phyloP scores from a whole-genome alignment of 2,113 vertebrate species.

The Hyaena hyaena region DNA sequence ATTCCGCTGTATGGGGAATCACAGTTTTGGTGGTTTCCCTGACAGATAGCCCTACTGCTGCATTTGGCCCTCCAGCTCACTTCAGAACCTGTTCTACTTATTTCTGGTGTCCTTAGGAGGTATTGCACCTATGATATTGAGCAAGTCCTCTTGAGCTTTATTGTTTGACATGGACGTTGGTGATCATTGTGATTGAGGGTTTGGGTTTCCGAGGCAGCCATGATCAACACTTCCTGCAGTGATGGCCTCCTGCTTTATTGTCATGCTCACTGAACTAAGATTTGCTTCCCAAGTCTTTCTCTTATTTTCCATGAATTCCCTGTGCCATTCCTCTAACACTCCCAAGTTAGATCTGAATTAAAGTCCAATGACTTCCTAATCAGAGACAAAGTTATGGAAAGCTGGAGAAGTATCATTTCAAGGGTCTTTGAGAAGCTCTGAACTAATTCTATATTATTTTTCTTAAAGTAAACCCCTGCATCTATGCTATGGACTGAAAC shows the following conservation, averaged over 20 bases:
- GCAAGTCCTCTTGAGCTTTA: neutral
- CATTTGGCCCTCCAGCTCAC: neutral
- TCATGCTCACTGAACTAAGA: neutral
- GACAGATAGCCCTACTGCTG: neutral
- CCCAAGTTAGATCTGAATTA: neutral
- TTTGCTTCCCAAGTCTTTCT: neutral
- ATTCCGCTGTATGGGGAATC: neutral
- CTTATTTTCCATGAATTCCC: neutral
- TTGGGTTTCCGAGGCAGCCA: neutral
- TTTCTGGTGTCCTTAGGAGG: neutral
- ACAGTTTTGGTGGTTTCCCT: neutral
- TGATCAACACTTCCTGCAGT: neutral
- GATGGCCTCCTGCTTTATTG: neutral
- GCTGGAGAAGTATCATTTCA: neutral
- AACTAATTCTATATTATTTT: neutral
- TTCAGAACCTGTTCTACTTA: neutral
- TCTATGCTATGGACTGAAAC: neutral
- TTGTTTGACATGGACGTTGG: neutral
- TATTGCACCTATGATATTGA: neutral
- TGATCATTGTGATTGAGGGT: neutral
- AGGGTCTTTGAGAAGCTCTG: neutral
- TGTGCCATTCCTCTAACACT: neutral
- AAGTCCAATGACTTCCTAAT: neutral
- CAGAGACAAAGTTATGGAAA: neutral
- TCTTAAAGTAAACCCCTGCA: neutral